phyloP scores from a whole-genome alignment of 2,888 invertebrate genomes.

The Xanthia icteritia region DNA sequence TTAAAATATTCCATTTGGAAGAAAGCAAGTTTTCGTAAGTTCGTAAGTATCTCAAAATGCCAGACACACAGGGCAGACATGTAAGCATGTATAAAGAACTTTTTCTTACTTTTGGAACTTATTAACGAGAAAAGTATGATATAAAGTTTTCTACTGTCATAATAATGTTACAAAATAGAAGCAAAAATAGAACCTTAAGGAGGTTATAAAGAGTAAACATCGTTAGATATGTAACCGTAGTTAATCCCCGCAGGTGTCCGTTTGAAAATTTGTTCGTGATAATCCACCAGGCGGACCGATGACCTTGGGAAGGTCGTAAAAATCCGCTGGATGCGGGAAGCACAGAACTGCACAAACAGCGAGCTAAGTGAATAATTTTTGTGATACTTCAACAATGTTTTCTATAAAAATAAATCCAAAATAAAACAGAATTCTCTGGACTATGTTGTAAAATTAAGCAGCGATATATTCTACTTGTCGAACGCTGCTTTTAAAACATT shows the following conservation, averaged over 20 bases:
- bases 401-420: not conserved
- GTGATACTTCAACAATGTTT: not conserved
- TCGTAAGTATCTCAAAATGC: conserved; percentile 17
- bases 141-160: conserved; percentile 3
- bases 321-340: too few species aligned
- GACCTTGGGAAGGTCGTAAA: too few species aligned
- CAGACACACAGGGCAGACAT: conserved; percentile 28
- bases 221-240: not conserved
- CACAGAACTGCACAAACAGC: not conserved
- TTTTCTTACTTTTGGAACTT: conserved; percentile 33
- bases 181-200: not conserved
- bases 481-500: not conserved
- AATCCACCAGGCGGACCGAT: too few species aligned
- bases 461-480: not conserved
- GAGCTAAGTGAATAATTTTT: not conserved
- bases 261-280: too few species aligned
- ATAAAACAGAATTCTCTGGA: not conserved
- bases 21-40: conserved; percentile 17
- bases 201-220: not conserved
- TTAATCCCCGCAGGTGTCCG: not conserved
- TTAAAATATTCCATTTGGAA: conserved; percentile 14
- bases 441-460: not conserved
- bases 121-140: conserved; percentile 38
- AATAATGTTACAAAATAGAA: conserved; percentile 1
- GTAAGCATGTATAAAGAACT: conserved; percentile 23